Evolutionary conservation across 2,888 invertebrate genomes (phyloP).

Genomic region (Aphodius sticticus): DNA sequence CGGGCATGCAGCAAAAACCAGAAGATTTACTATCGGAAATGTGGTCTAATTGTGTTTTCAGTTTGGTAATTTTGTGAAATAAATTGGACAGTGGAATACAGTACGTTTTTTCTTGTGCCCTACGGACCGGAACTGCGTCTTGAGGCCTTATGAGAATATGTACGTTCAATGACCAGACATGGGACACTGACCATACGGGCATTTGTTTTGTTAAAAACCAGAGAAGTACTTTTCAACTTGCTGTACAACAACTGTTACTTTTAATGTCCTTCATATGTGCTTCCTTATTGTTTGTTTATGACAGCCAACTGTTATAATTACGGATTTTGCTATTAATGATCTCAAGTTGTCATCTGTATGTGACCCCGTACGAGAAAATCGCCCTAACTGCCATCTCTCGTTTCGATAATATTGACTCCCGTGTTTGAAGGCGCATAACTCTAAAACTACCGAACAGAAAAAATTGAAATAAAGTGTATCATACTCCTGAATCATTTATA

Average conservation of each 20-base stretch:
- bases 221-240: not conserved
- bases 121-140: not conserved
- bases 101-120: not conserved
- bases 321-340: not conserved
- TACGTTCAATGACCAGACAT: not conserved
- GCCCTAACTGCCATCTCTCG: too few species aligned
- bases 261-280: not conserved
- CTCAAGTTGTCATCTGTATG: too few species aligned
- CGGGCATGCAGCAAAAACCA: not conserved
- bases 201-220: not conserved
- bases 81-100: not conserved
- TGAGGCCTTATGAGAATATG: not conserved
- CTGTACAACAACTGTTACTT: not conserved
- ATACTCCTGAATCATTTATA: too few species aligned
- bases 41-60: not conserved
- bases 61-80: not conserved
- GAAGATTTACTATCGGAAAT: not conserved
- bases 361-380: too few species aligned
- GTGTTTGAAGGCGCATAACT: too few species aligned
- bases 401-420: too few species aligned
- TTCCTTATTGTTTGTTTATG: not conserved
- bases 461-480: too few species aligned
- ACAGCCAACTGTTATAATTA: not conserved
- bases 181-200: not conserved
- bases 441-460: too few species aligned